Conservation (phyloP, 2,113 vertebrate species). For the Laticauda laticaudata region DNA sequence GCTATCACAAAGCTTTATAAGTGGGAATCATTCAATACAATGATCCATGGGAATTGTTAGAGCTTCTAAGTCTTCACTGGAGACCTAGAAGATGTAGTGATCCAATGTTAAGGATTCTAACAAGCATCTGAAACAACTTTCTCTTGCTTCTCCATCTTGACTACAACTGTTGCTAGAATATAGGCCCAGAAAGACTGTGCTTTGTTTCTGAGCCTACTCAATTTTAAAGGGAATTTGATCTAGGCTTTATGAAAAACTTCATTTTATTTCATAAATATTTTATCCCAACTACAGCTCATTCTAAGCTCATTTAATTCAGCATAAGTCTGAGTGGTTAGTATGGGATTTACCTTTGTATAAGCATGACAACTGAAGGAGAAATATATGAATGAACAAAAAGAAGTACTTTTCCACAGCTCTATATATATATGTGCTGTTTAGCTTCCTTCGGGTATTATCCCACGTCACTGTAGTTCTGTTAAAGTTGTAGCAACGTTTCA, state of each 20-base stretch:
- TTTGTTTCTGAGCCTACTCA: background rate
- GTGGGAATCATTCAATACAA: background rate
- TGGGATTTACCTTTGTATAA: background rate
- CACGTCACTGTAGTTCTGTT: no score
- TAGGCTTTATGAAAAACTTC: background rate
- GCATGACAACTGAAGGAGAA: background rate
- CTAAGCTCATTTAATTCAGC: background rate
- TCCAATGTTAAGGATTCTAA: background rate
- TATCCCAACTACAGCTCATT: background rate
- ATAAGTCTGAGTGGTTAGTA: background rate
- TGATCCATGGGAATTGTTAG: background rate
- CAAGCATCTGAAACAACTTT: background rate
- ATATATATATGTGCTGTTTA: background rate
- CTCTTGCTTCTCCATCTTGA: background rate
- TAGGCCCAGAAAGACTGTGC: background rate
- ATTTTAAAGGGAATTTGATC: background rate
- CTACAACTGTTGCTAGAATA: background rate
- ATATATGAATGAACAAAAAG: slow-evolving; percentile 2
- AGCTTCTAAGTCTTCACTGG: background rate
- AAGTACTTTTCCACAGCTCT: background rate
- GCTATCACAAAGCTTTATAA: background rate
- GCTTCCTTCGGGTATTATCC: no score
- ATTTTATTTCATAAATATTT: background rate
- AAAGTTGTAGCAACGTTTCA: no score
- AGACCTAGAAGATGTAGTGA: background rate